phyloP scores from a whole-genome alignment of 1,140 invertebrate genomes.

The Chlorops oryzae region DNA sequence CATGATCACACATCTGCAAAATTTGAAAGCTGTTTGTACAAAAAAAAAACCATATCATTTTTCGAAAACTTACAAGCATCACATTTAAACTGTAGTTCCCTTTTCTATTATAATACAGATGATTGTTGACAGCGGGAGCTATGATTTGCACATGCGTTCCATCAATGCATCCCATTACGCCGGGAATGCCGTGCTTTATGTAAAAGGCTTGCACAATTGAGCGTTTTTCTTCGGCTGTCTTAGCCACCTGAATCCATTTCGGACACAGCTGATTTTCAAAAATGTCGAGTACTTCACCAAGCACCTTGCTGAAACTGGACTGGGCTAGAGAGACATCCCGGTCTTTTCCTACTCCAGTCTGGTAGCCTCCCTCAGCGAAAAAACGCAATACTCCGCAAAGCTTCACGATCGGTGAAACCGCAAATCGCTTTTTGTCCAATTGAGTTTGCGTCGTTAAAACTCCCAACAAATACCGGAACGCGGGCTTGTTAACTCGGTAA shows the following conservation, averaged over 20 bases:
- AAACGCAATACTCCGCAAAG: no score
- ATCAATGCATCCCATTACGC: conserved; percentile 6
- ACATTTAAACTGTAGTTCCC: conserved; percentile 9
- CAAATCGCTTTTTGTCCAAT: no score
- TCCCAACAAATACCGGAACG: no score
- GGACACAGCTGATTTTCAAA: not conserved
- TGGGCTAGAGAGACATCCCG: conserved; percentile 2
- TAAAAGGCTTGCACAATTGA: not conserved
- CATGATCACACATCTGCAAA: not conserved
- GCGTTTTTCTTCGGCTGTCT: not conserved
- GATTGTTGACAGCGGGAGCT: conserved; percentile 2
- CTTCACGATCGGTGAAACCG: no score
- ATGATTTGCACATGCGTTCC: conserved; percentile 9
- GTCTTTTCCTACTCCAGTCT: conserved; percentile 9
- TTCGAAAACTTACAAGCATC: conserved; percentile 3
- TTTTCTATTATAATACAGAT: conserved; percentile 10
- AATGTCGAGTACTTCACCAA: conserved; percentile 1
- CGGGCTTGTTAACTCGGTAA: no score
- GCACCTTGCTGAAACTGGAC: not conserved
- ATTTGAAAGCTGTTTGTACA: not conserved
- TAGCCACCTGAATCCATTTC: not conserved
- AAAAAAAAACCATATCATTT: not conserved
- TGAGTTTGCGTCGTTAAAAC: no score
- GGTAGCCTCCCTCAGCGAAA: conserved; percentile 11
- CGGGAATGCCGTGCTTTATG: not conserved